phyloP scores from a whole-genome alignment of 2,797 vertebrate species.

The Sphenodon punctatus region DNA sequence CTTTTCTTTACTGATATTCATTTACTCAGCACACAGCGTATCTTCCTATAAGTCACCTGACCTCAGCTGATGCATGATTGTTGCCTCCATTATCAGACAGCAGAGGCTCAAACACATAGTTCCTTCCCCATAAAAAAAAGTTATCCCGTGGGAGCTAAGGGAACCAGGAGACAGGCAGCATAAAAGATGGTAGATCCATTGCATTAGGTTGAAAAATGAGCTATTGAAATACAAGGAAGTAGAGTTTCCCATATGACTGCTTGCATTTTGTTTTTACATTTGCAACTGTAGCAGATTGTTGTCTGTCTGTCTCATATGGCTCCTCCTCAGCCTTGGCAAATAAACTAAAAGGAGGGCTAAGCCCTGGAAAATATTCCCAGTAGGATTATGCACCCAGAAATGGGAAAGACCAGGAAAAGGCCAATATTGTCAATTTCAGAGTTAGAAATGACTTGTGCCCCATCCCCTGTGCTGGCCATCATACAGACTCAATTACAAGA shows the following conservation, averaged over 20 bases:
- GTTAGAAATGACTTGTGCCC: too few relatives aligned
- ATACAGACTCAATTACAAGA: too few relatives aligned
- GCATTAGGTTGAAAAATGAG: background rate
- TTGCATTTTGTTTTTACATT: conserved; percentile 23
- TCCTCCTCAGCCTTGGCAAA: conserved; percentile 34
- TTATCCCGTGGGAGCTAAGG: background rate
- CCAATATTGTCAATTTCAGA: conserved; percentile 1
- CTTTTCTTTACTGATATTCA: background rate
- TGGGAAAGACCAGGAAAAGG: too few relatives aligned
- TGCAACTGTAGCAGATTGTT: conserved; percentile 22
- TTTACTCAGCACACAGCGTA: background rate
- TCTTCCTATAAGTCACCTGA: background rate
- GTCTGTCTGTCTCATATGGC: background rate
- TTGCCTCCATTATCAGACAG: background rate
- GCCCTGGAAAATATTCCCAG: too few relatives aligned
- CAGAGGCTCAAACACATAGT: background rate
- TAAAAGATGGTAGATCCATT: background rate
- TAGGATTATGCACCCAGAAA: too few relatives aligned
- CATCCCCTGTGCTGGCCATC: too few relatives aligned
- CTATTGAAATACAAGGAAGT: background rate
- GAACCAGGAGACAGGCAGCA: background rate
- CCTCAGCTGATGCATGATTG: rapidly evolving
- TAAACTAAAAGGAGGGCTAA: too few relatives aligned
- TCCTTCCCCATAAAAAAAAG: background rate
- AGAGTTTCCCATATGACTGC: background rate